Evolutionary conservation across 2,888 invertebrate species (phyloP).

Genomic region (Sepioteuthis lessoniana): DNA sequence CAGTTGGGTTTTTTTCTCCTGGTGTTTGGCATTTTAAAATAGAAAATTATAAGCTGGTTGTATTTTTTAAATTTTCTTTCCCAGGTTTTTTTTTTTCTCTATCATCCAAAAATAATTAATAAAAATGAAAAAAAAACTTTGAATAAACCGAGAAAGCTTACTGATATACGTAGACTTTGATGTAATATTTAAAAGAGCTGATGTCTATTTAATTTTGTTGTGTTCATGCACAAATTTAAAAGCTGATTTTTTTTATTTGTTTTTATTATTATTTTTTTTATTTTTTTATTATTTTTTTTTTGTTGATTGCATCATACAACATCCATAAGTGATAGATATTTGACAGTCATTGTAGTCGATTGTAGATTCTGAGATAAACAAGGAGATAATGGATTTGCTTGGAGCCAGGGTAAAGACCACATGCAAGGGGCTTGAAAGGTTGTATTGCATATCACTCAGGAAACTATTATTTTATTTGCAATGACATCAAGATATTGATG

Average conservation of each 20-base stretch:
- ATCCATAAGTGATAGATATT: background rate
- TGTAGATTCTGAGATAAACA: background rate
- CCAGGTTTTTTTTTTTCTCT: too few species aligned
- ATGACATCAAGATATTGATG: constrained; percentile 17
- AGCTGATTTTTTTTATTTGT: background rate
- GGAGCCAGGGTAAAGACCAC: background rate
- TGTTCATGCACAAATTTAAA: background rate
- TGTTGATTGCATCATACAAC: background rate
- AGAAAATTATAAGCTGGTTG: too few species aligned
- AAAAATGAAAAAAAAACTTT: too few species aligned
- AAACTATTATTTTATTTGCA: background rate
- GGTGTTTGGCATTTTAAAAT: too few species aligned
- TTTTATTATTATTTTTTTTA: too few species aligned
- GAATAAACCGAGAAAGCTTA: too few species aligned
- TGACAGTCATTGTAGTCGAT: constrained; percentile 16
- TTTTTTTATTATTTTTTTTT: too few species aligned
- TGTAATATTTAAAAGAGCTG: background rate
- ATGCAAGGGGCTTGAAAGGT: background rate
- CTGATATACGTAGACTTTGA: background rate
- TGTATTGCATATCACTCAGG: background rate
- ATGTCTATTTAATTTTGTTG: background rate
- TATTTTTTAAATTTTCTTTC: too few species aligned
- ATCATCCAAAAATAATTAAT: too few species aligned
- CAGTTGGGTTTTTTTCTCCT: too few species aligned
- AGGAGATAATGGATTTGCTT: background rate